A percentile compares a stretch with the other conserved stretches of the same genome.
Evolutionary conservation across 2,888 invertebrate genomes (phyloP).

Genomic region (Laothoe populi): DNA sequence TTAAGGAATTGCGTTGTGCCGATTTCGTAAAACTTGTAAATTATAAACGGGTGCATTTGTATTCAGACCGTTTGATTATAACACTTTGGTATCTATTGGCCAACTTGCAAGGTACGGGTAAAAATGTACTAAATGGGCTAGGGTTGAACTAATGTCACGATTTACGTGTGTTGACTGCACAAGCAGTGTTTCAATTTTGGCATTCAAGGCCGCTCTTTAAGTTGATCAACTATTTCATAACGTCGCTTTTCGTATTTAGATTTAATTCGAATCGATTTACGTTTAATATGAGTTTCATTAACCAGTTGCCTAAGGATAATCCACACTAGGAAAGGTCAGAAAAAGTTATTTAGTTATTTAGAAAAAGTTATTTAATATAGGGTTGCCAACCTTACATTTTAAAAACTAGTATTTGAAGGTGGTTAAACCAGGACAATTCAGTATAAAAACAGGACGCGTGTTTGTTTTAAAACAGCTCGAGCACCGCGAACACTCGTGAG

Average conservation of each 20-base stretch:
- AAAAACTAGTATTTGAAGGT: no score
- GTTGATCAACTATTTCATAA: background rate
- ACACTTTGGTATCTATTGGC: conserved; percentile 29
- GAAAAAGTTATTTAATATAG: no score
- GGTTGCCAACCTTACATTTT: no score
- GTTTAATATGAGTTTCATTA: background rate
- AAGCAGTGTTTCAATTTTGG: background rate
- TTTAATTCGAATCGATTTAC: background rate
- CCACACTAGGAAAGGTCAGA: no score
- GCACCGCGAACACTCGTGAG: no score
- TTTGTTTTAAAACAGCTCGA: no score
- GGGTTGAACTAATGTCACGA: conserved; percentile 7
- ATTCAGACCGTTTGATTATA: conserved; percentile 35
- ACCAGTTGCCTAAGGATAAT: no score
- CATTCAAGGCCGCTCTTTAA: background rate
- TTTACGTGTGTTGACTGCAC: background rate
- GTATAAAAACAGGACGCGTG: no score
- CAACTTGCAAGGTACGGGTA: conserved; percentile 17
- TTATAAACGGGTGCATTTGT: conserved; percentile 43
- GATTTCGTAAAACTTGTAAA: conserved; percentile 46
- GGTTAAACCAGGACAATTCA: no score
- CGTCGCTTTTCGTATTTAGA: background rate
- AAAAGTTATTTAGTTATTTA: no score
- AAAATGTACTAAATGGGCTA: conserved; percentile 14
- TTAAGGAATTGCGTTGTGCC: conserved; percentile 30